Evolutionary conservation across 1,140 invertebrate genomes (phyloP).

Genomic region (Diorhabda sublineata): DNA sequence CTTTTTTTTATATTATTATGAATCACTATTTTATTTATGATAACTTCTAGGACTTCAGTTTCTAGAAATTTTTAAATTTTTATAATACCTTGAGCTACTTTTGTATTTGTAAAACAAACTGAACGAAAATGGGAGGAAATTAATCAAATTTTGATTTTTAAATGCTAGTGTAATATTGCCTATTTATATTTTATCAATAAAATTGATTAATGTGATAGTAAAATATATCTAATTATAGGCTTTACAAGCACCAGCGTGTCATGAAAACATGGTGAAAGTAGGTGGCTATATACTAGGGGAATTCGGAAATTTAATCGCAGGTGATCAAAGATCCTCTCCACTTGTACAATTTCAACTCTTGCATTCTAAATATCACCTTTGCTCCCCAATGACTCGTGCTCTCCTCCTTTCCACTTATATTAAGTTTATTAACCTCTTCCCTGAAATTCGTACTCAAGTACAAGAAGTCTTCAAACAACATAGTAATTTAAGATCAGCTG

Average conservation of each 20-base stretch:
- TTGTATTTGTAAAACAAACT: too few relatives aligned
- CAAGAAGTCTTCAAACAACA: constrained; percentile 96
- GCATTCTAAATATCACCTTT: constrained; percentile 98
- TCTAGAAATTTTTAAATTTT: too few relatives aligned
- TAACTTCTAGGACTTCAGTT: too few relatives aligned
- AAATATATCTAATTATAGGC: constrained; percentile 54
- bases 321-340: constrained; percentile 94
- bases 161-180: too few relatives aligned
- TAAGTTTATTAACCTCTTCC: constrained; percentile 99
- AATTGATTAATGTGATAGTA: background rate
- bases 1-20: too few relatives aligned
- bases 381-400: constrained; percentile 93
- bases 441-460: constrained; percentile 94
- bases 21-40: too few relatives aligned
- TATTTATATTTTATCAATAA: too few relatives aligned
- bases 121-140: too few relatives aligned
- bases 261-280: constrained; percentile 99
- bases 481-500: constrained; percentile 93
- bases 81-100: too few relatives aligned
- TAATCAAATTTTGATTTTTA: too few relatives aligned
- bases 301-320: constrained; percentile 99
- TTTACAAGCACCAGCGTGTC: constrained; percentile 95
- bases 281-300: constrained; percentile 99
- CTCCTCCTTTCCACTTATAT: constrained; percentile 97
- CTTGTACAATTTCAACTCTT: constrained; percentile 93